These are phyloP conservation scores for Anoplolepis gracilipes DNA, from an alignment of 1,140 invertebrate genomes.

Conservation along the genomic window DNA sequence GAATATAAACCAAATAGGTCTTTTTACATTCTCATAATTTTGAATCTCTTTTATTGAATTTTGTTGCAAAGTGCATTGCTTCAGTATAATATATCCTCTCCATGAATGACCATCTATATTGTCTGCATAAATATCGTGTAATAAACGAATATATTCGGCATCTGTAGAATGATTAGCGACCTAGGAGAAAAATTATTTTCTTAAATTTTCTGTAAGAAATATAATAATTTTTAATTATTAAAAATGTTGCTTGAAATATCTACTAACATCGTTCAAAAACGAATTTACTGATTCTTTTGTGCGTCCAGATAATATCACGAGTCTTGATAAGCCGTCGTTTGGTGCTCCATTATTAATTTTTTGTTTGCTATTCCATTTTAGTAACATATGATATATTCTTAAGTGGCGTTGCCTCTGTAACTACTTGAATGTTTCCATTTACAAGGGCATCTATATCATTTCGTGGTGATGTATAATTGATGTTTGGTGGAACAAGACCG, in stretches of 20 bases:
- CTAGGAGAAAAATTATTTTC: constrained; percentile 46
- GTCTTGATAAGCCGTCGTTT: constrained; percentile 27
- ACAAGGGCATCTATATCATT: background rate
- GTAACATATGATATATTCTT: constrained; percentile 63
- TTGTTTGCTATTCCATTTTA: constrained; percentile 34
- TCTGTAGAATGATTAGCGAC: constrained; percentile 86
- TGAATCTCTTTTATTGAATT: background rate
- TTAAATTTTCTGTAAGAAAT: background rate
- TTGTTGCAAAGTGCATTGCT: background rate
- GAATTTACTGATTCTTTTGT: constrained; percentile 90
- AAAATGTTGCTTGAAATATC: background rate
- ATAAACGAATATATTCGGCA: constrained; percentile 86
- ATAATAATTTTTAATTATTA: background rate
- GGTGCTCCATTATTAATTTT: constrained; percentile 17
- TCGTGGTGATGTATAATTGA: background rate
- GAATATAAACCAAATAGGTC: constrained; percentile 19
- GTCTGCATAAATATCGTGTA: constrained; percentile 83
- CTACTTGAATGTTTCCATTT: constrained; percentile 6
- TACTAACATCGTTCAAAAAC: constrained; percentile 88
- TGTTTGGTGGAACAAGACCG: background rate
- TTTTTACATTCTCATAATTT: background rate
- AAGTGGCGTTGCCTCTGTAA: background rate
- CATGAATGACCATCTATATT: background rate
- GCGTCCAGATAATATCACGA: constrained; percentile 87
- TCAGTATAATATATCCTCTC: background rate